Conservation (phyloP, 1,140 invertebrate species). For the Drosophila mojavensis region DNA sequence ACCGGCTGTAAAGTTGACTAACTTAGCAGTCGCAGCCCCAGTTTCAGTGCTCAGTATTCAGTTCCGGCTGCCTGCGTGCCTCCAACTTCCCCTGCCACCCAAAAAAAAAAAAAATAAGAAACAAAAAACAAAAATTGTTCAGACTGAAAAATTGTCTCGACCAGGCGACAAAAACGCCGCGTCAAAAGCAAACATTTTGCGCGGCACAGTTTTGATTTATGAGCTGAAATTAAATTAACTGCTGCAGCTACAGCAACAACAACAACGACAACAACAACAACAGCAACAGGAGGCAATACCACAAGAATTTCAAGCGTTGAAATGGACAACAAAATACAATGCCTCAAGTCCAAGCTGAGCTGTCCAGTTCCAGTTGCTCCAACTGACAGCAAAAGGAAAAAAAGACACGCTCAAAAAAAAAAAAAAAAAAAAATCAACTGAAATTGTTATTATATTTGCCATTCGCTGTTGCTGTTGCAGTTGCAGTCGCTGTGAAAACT, state of each 20-base stretch:
- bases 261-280: not conserved
- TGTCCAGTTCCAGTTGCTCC: constrained; percentile 49
- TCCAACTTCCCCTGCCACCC: not conserved
- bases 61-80: constrained; percentile 30
- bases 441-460: constrained; percentile 56
- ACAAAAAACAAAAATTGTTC: constrained; percentile 1
- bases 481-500: constrained; percentile 48
- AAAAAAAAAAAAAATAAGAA: no score
- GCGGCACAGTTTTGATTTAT: constrained; percentile 83
- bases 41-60: constrained; percentile 19
- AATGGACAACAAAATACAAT: constrained; percentile 57
- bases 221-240: constrained; percentile 83
- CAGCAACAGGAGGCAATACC: constrained; percentile 18
- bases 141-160: constrained; percentile 56
- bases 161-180: constrained; percentile 76
- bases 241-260: constrained; percentile 37
- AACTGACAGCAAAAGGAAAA: constrained; percentile 40
- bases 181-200: constrained; percentile 82
- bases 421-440: constrained; percentile 35
- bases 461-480: not conserved
- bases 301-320: constrained; percentile 76
- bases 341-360: constrained; percentile 51
- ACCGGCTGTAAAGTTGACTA: constrained; percentile 60
- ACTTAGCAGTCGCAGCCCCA: constrained; percentile 53
- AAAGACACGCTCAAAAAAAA: not conserved